Evolutionary conservation across 2,797 vertebrate genomes (phyloP).

Genomic region (Alosa sapidissima): DNA sequence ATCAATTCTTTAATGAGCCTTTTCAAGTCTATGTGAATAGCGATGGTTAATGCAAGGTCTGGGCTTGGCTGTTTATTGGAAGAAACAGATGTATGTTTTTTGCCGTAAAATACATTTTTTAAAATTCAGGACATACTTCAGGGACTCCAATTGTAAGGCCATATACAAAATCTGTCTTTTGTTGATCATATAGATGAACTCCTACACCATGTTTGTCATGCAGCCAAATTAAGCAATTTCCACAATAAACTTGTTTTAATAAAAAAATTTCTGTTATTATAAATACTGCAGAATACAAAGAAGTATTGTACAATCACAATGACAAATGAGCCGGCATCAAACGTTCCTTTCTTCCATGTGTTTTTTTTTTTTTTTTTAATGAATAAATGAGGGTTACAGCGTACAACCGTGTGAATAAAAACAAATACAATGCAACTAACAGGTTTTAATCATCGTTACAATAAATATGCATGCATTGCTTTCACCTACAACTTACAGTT

Average conservation of each 20-base stretch:
- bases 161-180: slow-evolving; percentile 16
- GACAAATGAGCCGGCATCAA: not conserved
- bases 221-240: not conserved
- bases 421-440: slow-evolving; percentile 61
- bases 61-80: slow-evolving; percentile 11
- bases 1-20: slow-evolving; percentile 17
- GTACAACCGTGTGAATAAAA: slow-evolving; percentile 59
- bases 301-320: slow-evolving; percentile 15
- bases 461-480: slow-evolving; percentile 66
- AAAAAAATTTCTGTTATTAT: not conserved
- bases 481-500: slow-evolving; percentile 51
- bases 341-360: slow-evolving; percentile 21
- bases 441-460: slow-evolving; percentile 56
- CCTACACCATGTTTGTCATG: slow-evolving; percentile 8
- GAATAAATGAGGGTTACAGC: slow-evolving; percentile 57
- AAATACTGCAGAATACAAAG: slow-evolving; percentile 21
- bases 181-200: not conserved
- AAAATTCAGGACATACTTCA: slow-evolving; percentile 6
- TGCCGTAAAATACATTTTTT: not conserved
- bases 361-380: slow-evolving; percentile 67
- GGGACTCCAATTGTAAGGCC: not conserved
- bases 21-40: slow-evolving; percentile 17
- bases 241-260: slow-evolving; percentile 24
- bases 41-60: slow-evolving; percentile 19
- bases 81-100: not conserved